Conservation (phyloP, 2,888 invertebrate genomes). For the Phyllotreta cruciferae region DNA sequence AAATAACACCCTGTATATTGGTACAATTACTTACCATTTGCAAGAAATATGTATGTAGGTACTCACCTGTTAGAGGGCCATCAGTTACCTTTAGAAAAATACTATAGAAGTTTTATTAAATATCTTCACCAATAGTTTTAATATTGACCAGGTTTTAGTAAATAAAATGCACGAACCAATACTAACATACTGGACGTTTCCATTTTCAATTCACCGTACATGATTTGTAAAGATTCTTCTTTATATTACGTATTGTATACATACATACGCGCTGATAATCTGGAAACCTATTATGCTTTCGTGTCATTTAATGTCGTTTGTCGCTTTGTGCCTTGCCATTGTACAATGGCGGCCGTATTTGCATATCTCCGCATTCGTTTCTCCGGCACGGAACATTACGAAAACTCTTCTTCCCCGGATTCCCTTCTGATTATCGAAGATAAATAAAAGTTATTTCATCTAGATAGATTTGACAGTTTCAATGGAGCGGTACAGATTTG, state of each 20-base stretch:
- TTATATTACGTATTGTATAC: slow-evolving; percentile 14
- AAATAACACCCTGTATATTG: no score
- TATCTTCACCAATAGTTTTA: no score
- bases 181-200: slow-evolving; percentile 34
- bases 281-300: slow-evolving; percentile 42
- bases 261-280: slow-evolving; percentile 41
- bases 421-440: slow-evolving; percentile 35
- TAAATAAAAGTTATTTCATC: slow-evolving; percentile 31
- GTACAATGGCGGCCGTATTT: slow-evolving; percentile 40
- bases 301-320: slow-evolving; percentile 46
- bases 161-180: slow-evolving; percentile 13
- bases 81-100: no score
- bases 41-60: no score
- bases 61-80: no score
- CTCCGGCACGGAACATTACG: slow-evolving; percentile 42
- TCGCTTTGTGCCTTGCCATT: slow-evolving; percentile 45
- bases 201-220: slow-evolving; percentile 36
- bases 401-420: slow-evolving; percentile 31
- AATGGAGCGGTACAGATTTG: slow-evolving; percentile 21
- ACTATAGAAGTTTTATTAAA: no score
- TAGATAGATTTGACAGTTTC: slow-evolving; percentile 34
- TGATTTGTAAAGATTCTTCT: slow-evolving; percentile 41
- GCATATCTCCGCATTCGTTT: slow-evolving; percentile 43
- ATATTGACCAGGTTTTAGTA: no score
- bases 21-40: no score